Conservation (phyloP, 2,888 invertebrate genomes). For the Callinectes sapidus region DNA sequence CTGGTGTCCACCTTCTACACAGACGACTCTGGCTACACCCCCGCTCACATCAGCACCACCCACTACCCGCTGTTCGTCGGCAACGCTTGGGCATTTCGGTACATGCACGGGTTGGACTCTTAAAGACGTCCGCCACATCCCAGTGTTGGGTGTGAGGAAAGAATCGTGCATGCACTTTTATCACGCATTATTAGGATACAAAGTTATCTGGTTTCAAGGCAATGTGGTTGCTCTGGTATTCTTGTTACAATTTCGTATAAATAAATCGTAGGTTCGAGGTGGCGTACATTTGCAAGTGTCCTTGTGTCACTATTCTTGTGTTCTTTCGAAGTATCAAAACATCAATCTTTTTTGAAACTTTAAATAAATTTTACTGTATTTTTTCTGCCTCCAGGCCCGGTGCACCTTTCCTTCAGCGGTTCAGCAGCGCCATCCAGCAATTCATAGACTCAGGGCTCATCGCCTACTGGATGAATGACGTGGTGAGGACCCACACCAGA, state of each 20-base stretch:
- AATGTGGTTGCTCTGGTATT: too few species aligned
- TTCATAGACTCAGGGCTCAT: neutral
- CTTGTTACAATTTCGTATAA: too few species aligned
- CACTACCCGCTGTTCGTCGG: neutral
- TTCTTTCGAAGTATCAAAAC: too few species aligned
- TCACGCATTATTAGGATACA: too few species aligned
- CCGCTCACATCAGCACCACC: neutral
- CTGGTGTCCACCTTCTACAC: neutral
- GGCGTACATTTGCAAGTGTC: too few species aligned
- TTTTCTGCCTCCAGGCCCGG: neutral
- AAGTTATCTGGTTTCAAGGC: too few species aligned
- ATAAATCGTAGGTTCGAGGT: too few species aligned
- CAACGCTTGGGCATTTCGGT: neutral
- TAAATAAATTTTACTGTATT: neutral
- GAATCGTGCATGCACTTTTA: neutral
- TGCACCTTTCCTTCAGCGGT: neutral
- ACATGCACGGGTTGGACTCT: neutral
- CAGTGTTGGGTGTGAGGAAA: neutral
- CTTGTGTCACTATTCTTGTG: too few species aligned
- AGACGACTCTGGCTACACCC: neutral
- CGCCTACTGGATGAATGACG: neutral
- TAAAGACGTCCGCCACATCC: neutral
- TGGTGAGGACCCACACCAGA: neutral
- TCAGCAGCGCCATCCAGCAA: neutral
- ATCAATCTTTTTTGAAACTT: too few species aligned